These are phyloP conservation scores for Megathymus violae DNA, from an alignment of 1,140 invertebrate species.

Conservation along the genomic window DNA sequence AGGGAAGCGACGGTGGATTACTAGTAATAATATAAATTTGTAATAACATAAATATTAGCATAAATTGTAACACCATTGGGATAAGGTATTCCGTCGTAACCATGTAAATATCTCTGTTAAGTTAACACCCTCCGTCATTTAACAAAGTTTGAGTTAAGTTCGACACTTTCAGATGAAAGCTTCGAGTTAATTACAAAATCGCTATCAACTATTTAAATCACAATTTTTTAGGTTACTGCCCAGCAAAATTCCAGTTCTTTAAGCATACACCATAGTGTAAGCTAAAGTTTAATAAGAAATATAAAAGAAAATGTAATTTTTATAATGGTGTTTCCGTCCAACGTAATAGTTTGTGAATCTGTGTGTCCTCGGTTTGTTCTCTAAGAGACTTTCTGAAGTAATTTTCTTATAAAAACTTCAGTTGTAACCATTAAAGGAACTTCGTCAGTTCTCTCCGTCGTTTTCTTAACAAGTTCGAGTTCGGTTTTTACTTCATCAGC, in stretches of 20 bases:
- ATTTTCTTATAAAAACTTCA: slow-evolving; percentile 4
- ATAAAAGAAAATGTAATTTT: not conserved
- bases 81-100: not conserved
- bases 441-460: slow-evolving; percentile 5
- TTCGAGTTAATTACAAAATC: not conserved
- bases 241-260: no score
- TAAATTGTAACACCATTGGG: not conserved
- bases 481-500: slow-evolving; percentile 23
- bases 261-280: no score
- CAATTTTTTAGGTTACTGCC: not conserved
- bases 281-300: not conserved
- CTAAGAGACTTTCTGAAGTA: not conserved
- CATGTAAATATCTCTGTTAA: not conserved
- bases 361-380: not conserved
- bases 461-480: slow-evolving; percentile 27
- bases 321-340: not conserved
- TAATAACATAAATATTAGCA: not conserved
- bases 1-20: no score
- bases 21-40: no score
- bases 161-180: not conserved
- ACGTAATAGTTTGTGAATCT: slow-evolving; percentile 2
- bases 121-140: not conserved
- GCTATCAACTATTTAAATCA: not conserved
- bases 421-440: slow-evolving; percentile 18
- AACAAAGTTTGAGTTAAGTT: not conserved